Evolutionary conservation across 2,113 vertebrate genomes (phyloP).

Genomic region (Macrotus californicus): DNA sequence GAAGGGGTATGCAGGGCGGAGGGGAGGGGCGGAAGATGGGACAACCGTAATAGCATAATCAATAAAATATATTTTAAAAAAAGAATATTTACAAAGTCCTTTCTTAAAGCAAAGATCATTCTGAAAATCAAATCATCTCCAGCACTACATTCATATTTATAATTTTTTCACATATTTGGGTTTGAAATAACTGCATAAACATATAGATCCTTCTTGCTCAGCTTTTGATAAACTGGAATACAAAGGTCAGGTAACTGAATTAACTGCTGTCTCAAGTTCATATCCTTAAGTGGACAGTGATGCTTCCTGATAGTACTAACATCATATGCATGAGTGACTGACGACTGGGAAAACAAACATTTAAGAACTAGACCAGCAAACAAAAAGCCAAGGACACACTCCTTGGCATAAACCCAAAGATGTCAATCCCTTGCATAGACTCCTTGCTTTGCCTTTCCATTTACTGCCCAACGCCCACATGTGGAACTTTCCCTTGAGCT

Average conservation of each 20-base stretch:
- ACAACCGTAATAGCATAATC: no score
- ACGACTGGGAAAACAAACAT: neutral
- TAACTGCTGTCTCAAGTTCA: neutral
- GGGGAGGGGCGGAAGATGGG: no score
- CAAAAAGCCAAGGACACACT: neutral
- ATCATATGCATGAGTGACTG: neutral
- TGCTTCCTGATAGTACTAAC: neutral
- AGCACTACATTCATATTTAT: neutral
- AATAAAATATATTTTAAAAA: no score
- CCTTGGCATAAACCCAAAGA: neutral
- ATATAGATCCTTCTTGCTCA: neutral
- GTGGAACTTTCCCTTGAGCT: fast-evolving
- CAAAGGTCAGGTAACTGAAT: neutral
- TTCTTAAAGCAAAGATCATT: conserved; percentile 26
- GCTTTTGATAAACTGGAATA: neutral
- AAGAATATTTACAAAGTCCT: conserved; percentile 27
- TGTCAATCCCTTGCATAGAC: neutral
- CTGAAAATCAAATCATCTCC: conserved; percentile 36
- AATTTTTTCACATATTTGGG: neutral
- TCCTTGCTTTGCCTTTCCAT: neutral
- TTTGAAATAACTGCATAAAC: neutral
- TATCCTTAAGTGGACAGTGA: neutral
- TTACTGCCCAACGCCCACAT: no score
- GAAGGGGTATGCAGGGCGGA: no score
- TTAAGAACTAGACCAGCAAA: neutral